phyloP scores from a whole-genome alignment of 2,888 invertebrate species.

The Tupiocoris notatus region DNA sequence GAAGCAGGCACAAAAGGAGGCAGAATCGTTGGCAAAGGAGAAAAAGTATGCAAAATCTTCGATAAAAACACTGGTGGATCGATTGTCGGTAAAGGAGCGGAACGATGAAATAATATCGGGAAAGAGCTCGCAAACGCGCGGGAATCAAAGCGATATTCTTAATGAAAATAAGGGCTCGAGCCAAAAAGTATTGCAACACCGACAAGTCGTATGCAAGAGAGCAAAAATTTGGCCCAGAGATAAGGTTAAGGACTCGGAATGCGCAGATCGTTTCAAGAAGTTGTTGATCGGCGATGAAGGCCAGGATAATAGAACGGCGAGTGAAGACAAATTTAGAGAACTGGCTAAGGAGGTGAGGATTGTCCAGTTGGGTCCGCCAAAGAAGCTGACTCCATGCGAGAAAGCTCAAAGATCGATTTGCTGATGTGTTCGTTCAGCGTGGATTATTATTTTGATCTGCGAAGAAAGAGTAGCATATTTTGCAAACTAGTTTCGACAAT shows the following conservation, averaged over 20 bases:
- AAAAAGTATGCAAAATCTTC: not conserved
- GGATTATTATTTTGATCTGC: no score
- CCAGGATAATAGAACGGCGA: not conserved
- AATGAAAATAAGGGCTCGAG: no score
- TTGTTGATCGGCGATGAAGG: constrained; percentile 8
- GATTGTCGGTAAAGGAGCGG: no score
- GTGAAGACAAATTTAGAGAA: not conserved
- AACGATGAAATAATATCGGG: no score
- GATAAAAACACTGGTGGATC: no score
- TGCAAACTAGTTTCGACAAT: no score
- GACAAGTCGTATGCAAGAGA: not conserved
- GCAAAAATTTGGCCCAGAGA: not conserved
- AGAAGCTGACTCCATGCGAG: constrained; percentile 7
- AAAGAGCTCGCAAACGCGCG: not conserved
- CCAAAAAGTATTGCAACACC: not conserved
- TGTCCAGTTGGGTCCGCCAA: not conserved
- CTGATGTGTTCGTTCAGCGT: not conserved
- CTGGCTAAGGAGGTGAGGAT: not conserved
- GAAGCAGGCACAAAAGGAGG: not conserved
- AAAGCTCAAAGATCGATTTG: not conserved
- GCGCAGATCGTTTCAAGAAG: constrained; percentile 7
- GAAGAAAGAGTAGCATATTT: no score
- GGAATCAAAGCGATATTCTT: no score
- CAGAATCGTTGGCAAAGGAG: not conserved
- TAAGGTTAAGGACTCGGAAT: constrained; percentile 1